Base-by-base conservation (phyloP, 2,113 vertebrate species). In the Hippopotamus amphibius region DNA sequence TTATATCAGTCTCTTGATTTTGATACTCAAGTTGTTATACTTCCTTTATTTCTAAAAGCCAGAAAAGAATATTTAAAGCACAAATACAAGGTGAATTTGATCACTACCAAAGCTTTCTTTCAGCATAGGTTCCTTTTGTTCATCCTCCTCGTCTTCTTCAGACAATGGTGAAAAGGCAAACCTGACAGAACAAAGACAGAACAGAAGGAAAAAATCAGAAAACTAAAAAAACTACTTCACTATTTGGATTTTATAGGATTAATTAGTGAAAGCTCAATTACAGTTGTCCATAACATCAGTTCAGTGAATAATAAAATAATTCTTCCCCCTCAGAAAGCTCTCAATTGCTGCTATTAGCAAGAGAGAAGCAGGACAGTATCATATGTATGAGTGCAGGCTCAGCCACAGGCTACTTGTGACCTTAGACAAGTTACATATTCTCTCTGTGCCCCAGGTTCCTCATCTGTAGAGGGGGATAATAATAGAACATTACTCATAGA, bases 81-180 rank as follows among this genome's bases (percentile, higher is more conserved):
- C 41, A 96, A 92, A 84, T 69, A 69, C 68, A 93, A 83, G 21
- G 19, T 76, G 33, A 92, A 57, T 93, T 90, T 93, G 88, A 96
- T 95, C 26, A 90, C 96, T 98, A 99, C 99, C 99, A 97, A 99
- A 99, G 74, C 99, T 99, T 98, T 99, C 99, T 95, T 99, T 99
- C 89, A 99, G 97, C 99, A 99, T 99, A 33, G 99, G 99, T 81
- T 99, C 99, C 97, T 99, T 99, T 93, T 99, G 99, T 66, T 99
- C 99, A 94, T 99, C 99, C 4, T 99, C 99, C 0, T 99, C 99
- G 0, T 99, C 99, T 66, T 99, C 99, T 65, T 99, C 99, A 21
- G 99, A 99, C 65, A 99, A 99, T 28, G 99, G 99, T 97, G 99
- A 99, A 98, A 99, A 99, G 88, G 99, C 99, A 98, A 99, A 99